Evolutionary conservation across 2,888 invertebrate genomes (phyloP).

Genomic region (Octodonta nipae): DNA sequence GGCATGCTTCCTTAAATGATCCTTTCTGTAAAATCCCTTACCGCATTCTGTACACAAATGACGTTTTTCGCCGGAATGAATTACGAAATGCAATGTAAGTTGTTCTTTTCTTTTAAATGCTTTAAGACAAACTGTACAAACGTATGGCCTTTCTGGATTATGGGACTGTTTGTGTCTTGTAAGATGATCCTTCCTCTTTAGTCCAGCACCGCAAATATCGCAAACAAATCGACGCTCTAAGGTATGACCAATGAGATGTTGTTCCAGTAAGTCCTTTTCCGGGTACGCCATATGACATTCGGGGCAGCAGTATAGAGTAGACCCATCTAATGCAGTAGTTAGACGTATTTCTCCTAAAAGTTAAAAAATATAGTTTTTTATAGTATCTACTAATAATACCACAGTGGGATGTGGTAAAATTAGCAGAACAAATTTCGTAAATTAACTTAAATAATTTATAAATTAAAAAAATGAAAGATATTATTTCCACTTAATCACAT

Average conservation of each 20-base stretch:
- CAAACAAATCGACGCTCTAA: conserved; percentile 67
- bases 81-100: conserved; percentile 68
- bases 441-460: too few relatives aligned
- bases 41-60: conserved; percentile 66
- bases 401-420: too few relatives aligned
- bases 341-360: conserved; percentile 58
- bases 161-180: conserved; percentile 68
- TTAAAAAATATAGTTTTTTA: too few relatives aligned
- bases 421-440: too few relatives aligned
- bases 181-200: conserved; percentile 66
- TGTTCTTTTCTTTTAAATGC: conserved; percentile 71
- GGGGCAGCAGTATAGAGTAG: conserved; percentile 63
- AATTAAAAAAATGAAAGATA: too few relatives aligned
- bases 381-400: too few relatives aligned
- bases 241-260: conserved; percentile 63
- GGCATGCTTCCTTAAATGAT: conserved; percentile 67
- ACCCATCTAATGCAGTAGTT: conserved; percentile 60
- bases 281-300: conserved; percentile 73
- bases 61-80: conserved; percentile 72
- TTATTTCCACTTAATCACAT: too few relatives aligned
- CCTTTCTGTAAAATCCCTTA: conserved; percentile 67
- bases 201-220: conserved; percentile 61
- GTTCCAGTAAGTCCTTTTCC: conserved; percentile 64
- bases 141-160: conserved; percentile 67
- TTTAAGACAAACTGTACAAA: conserved; percentile 64